Evolutionary conservation across 2,888 invertebrate genomes (phyloP).

Genomic region (Orchesella flavescens): DNA sequence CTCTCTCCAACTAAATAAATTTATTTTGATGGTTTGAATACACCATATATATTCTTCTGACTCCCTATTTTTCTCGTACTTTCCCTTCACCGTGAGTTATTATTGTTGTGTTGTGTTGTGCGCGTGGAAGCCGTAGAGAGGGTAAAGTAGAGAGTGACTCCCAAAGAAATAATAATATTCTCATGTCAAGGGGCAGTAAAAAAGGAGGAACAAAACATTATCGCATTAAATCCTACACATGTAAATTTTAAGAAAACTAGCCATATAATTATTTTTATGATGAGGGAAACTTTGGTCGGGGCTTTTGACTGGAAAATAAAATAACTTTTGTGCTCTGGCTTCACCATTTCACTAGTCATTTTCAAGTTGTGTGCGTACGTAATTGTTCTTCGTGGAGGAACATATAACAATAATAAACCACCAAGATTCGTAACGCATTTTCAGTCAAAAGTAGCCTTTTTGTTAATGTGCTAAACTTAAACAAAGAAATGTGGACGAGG

Average conservation of each 20-base stretch:
- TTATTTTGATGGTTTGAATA: constrained; percentile 39
- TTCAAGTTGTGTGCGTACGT: constrained; percentile 2
- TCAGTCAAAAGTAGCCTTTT: background rate
- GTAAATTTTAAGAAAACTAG: constrained; percentile 59
- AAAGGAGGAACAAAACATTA: constrained; percentile 42
- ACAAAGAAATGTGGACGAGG: background rate
- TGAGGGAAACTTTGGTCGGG: constrained; percentile 21
- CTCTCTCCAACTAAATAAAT: constrained; percentile 23
- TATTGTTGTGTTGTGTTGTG: constrained; percentile 17
- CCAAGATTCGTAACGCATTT: too few relatives aligned
- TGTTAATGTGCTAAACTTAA: constrained; percentile 44
- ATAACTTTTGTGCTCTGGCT: constrained; percentile 36
- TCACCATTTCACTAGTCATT: background rate
- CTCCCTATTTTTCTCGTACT: constrained; percentile 1
- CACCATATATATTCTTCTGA: background rate
- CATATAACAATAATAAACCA: constrained; percentile 34
- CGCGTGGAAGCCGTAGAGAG: background rate
- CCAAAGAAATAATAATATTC: constrained; percentile 12
- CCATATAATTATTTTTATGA: constrained; percentile 63
- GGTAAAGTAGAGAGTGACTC: too few relatives aligned
- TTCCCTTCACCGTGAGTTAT: constrained; percentile 16
- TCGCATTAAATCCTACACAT: constrained; percentile 60
- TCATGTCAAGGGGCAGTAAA: constrained; percentile 62
- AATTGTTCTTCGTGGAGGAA: constrained; percentile 7
- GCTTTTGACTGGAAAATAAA: constrained; percentile 2